Evolutionary conservation across 2,888 invertebrate species (phyloP), one percentile per base, ranked within the genome.

Genomic region (Lycaena phlaeas): DNA sequence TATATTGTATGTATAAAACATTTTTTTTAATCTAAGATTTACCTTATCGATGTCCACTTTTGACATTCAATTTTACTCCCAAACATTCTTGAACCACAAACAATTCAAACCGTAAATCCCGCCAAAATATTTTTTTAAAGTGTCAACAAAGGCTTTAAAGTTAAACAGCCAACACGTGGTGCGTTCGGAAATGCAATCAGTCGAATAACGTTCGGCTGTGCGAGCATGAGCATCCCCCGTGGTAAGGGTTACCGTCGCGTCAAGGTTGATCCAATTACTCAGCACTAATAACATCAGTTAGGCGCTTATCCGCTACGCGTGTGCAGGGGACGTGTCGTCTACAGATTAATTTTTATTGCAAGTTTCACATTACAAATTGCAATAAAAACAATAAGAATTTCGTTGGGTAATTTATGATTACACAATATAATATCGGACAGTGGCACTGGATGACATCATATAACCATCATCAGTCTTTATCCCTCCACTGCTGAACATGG

Each of bases 1-100:
- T n/a, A n/a, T n/a, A n/a, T n/a, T n/a, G n/a, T n/a, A n/a, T n/a
- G n/a, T n/a, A n/a, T n/a, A n/a, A n/a, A n/a, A n/a, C n/a, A n/a
- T n/a, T n/a, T n/a, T n/a, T n/a, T n/a, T n/a, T n/a, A n/a, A n/a
- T n/a, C n/a, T n/a, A n/a, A n/a, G n/a, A n/a, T n/a, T n/a, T 43
- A 50, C 50, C 57, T 53, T 40, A 62, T 59, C 0, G 71, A 71
- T 0, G 82, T 78, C 88, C 89, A 89, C 48, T 82, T 79, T 61
- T 89, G 77, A 36, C 87, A 87, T 48, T 88, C 87, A 43, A 77
- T 63, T 60, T 87, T 87, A 53, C 86, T 87, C 46, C 87, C 88
- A 59, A 89, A 89, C 89, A 89, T 89, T 50, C 34, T 49, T n/a
- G n/a, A n/a, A n/a, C 11, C 5, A 36, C 12, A 41, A n/a, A 14